These are phyloP conservation scores for Diorhabda sublineata DNA, from an alignment of 1,140 invertebrate species.

Conservation along the genomic window DNA sequence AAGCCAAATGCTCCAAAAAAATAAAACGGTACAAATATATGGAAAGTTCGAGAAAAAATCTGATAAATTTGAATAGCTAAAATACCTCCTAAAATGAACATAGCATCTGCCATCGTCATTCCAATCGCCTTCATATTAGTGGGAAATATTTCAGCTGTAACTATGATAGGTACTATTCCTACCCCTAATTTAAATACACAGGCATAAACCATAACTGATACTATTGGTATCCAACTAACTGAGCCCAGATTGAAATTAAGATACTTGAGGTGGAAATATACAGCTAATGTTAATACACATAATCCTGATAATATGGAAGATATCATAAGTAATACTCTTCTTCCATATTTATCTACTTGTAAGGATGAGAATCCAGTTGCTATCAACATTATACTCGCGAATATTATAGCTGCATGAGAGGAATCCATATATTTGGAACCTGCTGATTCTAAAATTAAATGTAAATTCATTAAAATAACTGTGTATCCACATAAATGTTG, in stretches of 20 bases:
- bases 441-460: constrained; percentile 33
- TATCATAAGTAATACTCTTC: constrained; percentile 33
- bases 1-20: constrained; percentile 60
- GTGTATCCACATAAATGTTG: constrained; percentile 52
- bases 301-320: constrained; percentile 33
- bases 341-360: constrained; percentile 38
- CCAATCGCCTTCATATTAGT: constrained; percentile 54
- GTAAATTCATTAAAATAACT: constrained; percentile 37
- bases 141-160: constrained; percentile 59
- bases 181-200: constrained; percentile 34
- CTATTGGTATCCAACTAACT: constrained; percentile 35
- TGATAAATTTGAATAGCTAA: constrained; percentile 65
- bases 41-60: constrained; percentile 51
- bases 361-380: constrained; percentile 27
- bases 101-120: constrained; percentile 39
- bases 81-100: constrained; percentile 51
- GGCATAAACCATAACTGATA: constrained; percentile 35
- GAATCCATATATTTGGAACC: constrained; percentile 30
- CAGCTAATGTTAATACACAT: constrained; percentile 30
- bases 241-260: constrained; percentile 18
- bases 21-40: constrained; percentile 59
- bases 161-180: constrained; percentile 63
- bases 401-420: constrained; percentile 33
- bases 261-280: constrained; percentile 39
- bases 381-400: constrained; percentile 35